These are phyloP conservation scores for Ophraella communa DNA, from an alignment of 2,888 invertebrate genomes.

Conservation along the genomic window DNA sequence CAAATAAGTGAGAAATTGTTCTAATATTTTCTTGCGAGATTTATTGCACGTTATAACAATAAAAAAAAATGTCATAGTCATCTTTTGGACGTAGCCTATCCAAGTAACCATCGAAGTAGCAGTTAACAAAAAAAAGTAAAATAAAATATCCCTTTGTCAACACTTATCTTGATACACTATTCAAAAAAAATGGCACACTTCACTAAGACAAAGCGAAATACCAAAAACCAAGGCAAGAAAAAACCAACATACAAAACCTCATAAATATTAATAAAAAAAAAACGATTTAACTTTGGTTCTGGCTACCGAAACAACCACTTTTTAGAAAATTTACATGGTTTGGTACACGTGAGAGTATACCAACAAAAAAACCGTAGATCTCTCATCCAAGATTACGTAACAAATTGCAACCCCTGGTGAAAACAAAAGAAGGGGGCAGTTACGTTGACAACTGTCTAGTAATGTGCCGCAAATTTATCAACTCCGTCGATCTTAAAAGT, in stretches of 20 bases:
- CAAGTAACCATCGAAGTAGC: neutral
- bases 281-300: conserved; percentile 17
- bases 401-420: conserved; percentile 45
- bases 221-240: conserved; percentile 1
- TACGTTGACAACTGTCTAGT: conserved; percentile 35
- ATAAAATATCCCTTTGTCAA: conserved; percentile 6
- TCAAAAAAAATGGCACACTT: conserved; percentile 19
- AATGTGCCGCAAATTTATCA: conserved; percentile 34
- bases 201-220: conserved; percentile 8
- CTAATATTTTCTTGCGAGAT: no score
- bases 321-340: conserved; percentile 29
- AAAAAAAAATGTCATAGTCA: no score
- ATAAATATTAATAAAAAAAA: conserved; percentile 21
- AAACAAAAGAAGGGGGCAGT: conserved; percentile 36
- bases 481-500: conserved; percentile 29
- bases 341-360: conserved; percentile 23
- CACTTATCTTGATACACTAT: conserved; percentile 7
- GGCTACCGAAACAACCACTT: conserved; percentile 32
- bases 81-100: neutral
- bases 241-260: neutral
- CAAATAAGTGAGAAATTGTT: no score
- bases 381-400: conserved; percentile 34
- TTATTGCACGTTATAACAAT: no score
- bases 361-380: conserved; percentile 24
- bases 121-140: neutral